Base-by-base conservation (phyloP, 2,113 vertebrate species). In the Oryzias woworae region DNA sequence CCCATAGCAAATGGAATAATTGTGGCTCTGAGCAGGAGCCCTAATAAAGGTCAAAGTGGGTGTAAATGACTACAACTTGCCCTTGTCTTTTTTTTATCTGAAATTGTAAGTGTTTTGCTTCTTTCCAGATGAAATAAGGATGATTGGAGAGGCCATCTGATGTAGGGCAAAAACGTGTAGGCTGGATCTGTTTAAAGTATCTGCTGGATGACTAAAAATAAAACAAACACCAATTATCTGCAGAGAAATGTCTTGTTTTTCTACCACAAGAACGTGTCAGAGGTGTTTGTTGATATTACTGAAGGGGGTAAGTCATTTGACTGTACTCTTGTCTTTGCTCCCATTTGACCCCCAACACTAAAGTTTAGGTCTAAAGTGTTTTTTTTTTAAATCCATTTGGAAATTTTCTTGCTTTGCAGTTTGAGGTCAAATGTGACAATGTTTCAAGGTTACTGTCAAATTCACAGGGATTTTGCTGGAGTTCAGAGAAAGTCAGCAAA, bases 31-130 rank as follows among this genome's bases (percentile, higher is more conserved):
- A 89, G 82, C 80, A 67, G 41, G 55, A 70, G 69, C 64, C 84
- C 73, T 71, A 56, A 81, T 83, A 86, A 83, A 88, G 84, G 84
- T 90, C 87, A 82, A 73, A 77, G 75, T 80, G 82, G 73, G 77
- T 69, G 73, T 53, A 75, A 85, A 84, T 80, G 75, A 75, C 77
- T 73, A 45, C 54, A 70, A 69, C 53, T 75, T 61, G 69, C 46
- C 14, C 54, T 50, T 14, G 48, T 69, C 53, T 74, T 71, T 69
- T 5, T 70, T 77, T 73, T 78, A 51, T 67, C 58, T 26, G 41
- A 42, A 68, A 75, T 64, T 6, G 14, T 44, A 13, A 63, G 67
- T 6, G 36, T 49, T 75, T 71, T 63, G 28, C 53, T 54, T 50
- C 61, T 63, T 52, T 22, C 41, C 24, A 14, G 55, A 85, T 85